Evolutionary conservation across 2,113 vertebrate genomes (phyloP).

Genomic region (Pholis gunnellus): DNA sequence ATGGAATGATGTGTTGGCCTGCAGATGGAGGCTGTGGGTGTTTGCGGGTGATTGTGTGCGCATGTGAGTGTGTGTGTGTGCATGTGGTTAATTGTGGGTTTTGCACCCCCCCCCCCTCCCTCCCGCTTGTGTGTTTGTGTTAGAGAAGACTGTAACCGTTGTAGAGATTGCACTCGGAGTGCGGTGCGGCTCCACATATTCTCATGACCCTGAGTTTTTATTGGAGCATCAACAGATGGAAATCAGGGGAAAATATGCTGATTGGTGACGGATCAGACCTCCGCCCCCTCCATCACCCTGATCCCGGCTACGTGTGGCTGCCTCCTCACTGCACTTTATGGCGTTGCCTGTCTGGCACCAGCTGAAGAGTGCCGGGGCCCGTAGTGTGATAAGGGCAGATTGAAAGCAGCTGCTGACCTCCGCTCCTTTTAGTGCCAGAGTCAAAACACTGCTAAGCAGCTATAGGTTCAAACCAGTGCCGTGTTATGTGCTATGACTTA

Average conservation of each 20-base stretch:
- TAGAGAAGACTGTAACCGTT: conserved; percentile 9
- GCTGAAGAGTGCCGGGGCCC: conserved; percentile 44
- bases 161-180: conserved; percentile 28
- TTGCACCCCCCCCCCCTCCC: neutral
- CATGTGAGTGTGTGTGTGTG: conserved; percentile 13
- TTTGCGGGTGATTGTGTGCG: conserved; percentile 41
- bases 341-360: conserved; percentile 69
- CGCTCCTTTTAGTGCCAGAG: conserved; percentile 8
- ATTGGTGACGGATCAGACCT: conserved; percentile 49
- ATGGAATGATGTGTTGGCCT: conserved; percentile 67
- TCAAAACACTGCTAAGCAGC: conserved; percentile 26
- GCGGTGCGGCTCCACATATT: conserved; percentile 18
- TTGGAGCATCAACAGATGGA: conserved; percentile 49
- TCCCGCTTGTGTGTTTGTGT: conserved; percentile 45
- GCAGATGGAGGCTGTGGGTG: conserved; percentile 55
- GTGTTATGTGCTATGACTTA: neutral
- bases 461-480: conserved; percentile 17
- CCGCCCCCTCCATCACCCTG: conserved; percentile 27
- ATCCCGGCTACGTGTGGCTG: conserved; percentile 40
- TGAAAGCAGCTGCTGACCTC: conserved; percentile 71
- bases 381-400: conserved; percentile 56
- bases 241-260: conserved; percentile 45
- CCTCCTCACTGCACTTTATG: conserved; percentile 56
- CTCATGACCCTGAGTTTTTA: conserved; percentile 63
- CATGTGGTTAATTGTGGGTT: conserved; percentile 19